These are phyloP conservation scores for Ephydatia muelleri DNA, from an alignment of 37 sponge, comb jelly and placozoan species.

Conservation along the genomic window DNA sequence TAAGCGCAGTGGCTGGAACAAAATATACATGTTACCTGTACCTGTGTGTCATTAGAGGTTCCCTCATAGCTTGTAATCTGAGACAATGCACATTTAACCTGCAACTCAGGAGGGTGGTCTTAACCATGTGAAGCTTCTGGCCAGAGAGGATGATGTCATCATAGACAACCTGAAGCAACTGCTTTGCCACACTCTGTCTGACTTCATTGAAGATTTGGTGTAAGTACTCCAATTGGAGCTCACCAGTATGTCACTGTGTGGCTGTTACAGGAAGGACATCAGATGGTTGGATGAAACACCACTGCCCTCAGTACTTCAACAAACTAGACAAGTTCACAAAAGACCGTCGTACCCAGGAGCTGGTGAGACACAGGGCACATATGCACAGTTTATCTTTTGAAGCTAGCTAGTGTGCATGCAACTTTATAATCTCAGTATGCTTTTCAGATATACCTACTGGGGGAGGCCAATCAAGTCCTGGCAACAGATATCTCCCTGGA, in stretches of 20 bases:
- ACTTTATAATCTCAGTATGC: background rate
- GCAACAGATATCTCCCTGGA: constrained; percentile 1
- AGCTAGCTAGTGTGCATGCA: background rate
- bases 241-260: too few relatives aligned
- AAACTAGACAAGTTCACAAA: constrained; percentile 71
- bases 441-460: constrained; percentile 3
- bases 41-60: too few relatives aligned
- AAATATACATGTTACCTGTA: too few relatives aligned
- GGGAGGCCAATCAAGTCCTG: constrained; percentile 27
- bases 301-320: constrained; percentile 19
- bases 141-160: background rate
- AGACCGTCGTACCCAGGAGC: constrained; percentile 55
- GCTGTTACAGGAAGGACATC: constrained; percentile 52
- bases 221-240: background rate
- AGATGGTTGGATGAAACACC: constrained; percentile 43
- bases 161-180: background rate
- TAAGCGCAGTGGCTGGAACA: too few relatives aligned
- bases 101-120: background rate
- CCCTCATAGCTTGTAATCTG: too few relatives aligned
- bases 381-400: background rate
- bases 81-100: background rate
- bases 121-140: background rate
- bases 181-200: background rate
- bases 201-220: background rate
- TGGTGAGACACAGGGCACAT: constrained; percentile 40